Base-by-base conservation (phyloP, 35 echinoderm and acorn worm species). In the Apostichopus japonicus region DNA sequence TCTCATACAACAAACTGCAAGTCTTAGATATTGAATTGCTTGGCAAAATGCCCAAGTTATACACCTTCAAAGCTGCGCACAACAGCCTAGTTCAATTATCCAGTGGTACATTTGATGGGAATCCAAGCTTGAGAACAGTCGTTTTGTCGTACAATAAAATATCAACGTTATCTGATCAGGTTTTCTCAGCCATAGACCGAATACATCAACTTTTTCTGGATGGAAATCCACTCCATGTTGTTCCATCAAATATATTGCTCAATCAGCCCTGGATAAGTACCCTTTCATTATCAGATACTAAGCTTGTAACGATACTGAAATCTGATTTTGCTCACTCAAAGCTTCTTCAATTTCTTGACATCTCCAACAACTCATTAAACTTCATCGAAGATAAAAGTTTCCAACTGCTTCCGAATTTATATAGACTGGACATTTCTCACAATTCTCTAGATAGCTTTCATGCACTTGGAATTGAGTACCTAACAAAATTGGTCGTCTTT, bases 111-210 rank as follows among this genome's bases (percentile, higher is more conserved):
- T 89, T 89, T 33, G 56, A 89, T 17, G 21, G 14, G 8, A 89
- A 54, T 22, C 86, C 57, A 89, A 65, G 59, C 15, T 9, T 72
- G 15, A 89, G 24, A 72, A 5, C 16, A 33, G 16, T 89, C 62
- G 27, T 73, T 72, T 89, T 89, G 59, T 89, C 86, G 13, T 89
- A 89, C 33, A 89, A 89, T 54, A 89, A 89, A 53, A 89, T 89
- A 67, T 72, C 86, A 65, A 4, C 15, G 4, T 22, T 89, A 71
- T 6, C 86, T 19, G 16, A 6, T 6, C 61, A 33, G 27, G 6
- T 89, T 15, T 72, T 89, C 21, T 89, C 86, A 6, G 62, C 14
- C 33, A 11, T 89, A 10, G 86, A 89, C 23, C 16, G 86, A 24
- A 25, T 89, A 10, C 33, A 19, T 52, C 67, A 67, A 53, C 67